A percentile compares a stretch with the other conserved stretches of the same genome.
Evolutionary conservation across 2,797 vertebrate genomes (phyloP).

Genomic region (Echeneis naucrates): DNA sequence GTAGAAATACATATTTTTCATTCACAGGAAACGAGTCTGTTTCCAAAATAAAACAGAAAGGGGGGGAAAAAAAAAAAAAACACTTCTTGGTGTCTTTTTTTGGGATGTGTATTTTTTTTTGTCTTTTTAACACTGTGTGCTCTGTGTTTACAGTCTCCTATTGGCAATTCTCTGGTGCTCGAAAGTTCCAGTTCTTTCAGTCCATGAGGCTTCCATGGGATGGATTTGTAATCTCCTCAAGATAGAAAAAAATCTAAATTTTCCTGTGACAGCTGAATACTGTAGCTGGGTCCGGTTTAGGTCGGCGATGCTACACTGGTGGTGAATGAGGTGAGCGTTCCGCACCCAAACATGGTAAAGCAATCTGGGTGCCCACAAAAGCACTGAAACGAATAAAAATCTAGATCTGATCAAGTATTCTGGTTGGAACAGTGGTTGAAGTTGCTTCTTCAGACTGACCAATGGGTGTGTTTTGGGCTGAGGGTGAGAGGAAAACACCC

Average conservation of each 20-base stretch:
- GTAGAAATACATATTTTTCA: conserved; percentile 74
- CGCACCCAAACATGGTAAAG: conserved; percentile 75
- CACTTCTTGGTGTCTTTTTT: conserved; percentile 62
- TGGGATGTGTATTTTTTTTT: conserved; percentile 74
- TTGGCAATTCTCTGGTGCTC: conserved; percentile 84
- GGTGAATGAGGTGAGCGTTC: conserved; percentile 76
- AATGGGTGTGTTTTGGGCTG: conserved; percentile 72
- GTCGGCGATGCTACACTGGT: conserved; percentile 79
- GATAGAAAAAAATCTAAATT: conserved; percentile 69
- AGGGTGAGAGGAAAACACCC: conserved; percentile 69
- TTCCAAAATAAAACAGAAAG: conserved; percentile 73
- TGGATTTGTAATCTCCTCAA: conserved; percentile 57
- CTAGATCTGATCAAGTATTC: conserved; percentile 75
- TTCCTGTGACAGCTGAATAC: conserved; percentile 84
- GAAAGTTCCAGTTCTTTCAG: conserved; percentile 71
- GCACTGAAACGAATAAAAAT: conserved; percentile 70
- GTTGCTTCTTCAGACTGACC: conserved; percentile 76
- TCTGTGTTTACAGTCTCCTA: conserved; percentile 80
- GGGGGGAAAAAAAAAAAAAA: no score
- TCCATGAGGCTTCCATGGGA: conserved; percentile 81
- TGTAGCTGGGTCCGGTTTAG: conserved; percentile 64
- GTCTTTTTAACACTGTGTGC: conserved; percentile 80
- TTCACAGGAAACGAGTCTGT: conserved; percentile 78
- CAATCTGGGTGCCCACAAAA: conserved; percentile 72
- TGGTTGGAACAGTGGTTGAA: conserved; percentile 75